A percentile compares a stretch with the other conserved stretches of the same genome.
Conservation (phyloP, 1,140 invertebrate genomes). For the Drosophila setifemur region DNA sequence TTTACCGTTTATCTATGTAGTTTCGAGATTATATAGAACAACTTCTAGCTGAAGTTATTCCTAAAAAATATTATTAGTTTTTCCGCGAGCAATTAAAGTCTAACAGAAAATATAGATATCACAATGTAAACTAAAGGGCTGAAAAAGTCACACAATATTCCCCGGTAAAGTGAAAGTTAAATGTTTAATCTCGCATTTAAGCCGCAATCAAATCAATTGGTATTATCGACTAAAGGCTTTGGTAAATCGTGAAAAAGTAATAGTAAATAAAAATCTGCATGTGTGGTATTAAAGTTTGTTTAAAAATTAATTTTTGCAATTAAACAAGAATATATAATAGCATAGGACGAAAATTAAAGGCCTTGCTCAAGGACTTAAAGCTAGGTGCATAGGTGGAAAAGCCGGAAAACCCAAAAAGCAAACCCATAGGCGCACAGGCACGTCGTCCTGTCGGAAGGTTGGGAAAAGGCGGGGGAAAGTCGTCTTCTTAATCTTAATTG, state of each 20-base stretch:
- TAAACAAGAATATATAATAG: neutral
- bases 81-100: neutral
- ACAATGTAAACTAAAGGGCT: neutral
- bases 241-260: neutral
- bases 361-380: too few species aligned
- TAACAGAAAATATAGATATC: neutral
- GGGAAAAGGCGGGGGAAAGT: constrained; percentile 53
- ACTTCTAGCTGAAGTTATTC: too few species aligned
- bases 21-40: too few species aligned
- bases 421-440: constrained; percentile 17
- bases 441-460: too few species aligned
- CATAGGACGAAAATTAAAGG: too few species aligned
- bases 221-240: too few species aligned
- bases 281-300: neutral
- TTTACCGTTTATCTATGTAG: too few species aligned
- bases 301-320: too few species aligned
- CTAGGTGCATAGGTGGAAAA: too few species aligned
- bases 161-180: neutral
- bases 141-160: neutral
- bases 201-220: neutral
- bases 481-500: constrained; percentile 81
- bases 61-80: too few species aligned
- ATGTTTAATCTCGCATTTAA: neutral
- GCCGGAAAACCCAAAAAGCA: neutral
- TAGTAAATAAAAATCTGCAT: too few species aligned